Percentiles rank a stretch among this genome's conserved stretches.
Evolutionary conservation across 53 echinoderm and acorn worm species (phyloP).

Genomic region (Hippasteria phrygiana): DNA sequence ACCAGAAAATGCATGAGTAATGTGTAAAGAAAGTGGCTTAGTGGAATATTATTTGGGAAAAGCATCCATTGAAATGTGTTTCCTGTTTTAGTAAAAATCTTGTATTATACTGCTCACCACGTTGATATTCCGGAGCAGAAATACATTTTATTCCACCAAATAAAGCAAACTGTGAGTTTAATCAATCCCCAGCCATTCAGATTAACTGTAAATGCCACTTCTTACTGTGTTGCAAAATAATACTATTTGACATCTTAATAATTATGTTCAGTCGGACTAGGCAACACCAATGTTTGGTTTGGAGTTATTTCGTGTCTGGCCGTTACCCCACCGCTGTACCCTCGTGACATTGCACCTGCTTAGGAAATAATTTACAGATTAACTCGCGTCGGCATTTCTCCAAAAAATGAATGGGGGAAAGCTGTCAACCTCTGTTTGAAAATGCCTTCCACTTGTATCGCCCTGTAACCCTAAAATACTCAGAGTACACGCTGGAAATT

Average conservation of each 20-base stretch:
- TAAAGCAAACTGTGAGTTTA: too few species aligned
- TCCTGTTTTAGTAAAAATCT: too few species aligned
- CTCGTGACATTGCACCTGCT: constrained; percentile 53
- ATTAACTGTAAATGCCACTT: constrained; percentile 34
- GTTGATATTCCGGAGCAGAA: too few species aligned
- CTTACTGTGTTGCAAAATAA: constrained; percentile 16
- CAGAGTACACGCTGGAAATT: constrained; percentile 31
- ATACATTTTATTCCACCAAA: too few species aligned
- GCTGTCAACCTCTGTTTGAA: constrained; percentile 16
- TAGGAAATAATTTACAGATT: constrained; percentile 47
- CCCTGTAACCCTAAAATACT: constrained; percentile 58
- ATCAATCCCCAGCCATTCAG: not conserved
- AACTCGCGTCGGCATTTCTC: constrained; percentile 41
- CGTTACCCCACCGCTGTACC: constrained; percentile 11
- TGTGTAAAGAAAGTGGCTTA: too few species aligned
- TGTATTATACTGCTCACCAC: too few species aligned
- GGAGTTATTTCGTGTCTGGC: constrained; percentile 33
- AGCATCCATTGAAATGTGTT: too few species aligned
- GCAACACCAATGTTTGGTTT: constrained; percentile 33
- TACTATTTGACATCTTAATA: constrained; percentile 59
- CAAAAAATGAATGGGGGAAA: constrained; percentile 11
- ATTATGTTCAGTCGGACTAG: constrained; percentile 3
- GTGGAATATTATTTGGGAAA: too few species aligned
- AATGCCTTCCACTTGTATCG: constrained; percentile 3
- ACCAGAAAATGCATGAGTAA: too few species aligned